phyloP scores from a whole-genome alignment of 2,888 invertebrate genomes.

The Agonopterix alstromeriana region DNA sequence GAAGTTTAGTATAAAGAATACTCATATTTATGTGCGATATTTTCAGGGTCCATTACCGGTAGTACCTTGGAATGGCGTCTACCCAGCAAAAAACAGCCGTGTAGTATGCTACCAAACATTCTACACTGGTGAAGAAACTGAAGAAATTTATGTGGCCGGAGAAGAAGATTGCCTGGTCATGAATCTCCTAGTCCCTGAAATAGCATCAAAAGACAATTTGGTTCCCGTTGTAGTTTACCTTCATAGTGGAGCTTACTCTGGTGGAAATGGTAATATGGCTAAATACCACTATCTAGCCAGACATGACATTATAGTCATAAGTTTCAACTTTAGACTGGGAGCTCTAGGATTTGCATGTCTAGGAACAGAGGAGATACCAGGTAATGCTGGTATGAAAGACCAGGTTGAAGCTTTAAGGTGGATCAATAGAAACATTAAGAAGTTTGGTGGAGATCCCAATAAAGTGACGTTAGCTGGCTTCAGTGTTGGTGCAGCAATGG shows the following conservation, averaged over 20 bases:
- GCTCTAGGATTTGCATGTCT: conserved; percentile 83
- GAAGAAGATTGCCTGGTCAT: conserved; percentile 51
- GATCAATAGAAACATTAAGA: conserved; percentile 83
- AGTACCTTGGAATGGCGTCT: conserved; percentile 38
- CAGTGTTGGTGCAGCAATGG: conserved; percentile 82
- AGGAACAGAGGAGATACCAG: conserved; percentile 79
- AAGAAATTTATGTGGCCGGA: conserved; percentile 38
- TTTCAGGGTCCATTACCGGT: conserved; percentile 59
- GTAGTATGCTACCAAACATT: conserved; percentile 49
- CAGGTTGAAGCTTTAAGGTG: conserved; percentile 87
- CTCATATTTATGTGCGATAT: neutral
- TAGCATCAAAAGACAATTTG: conserved; percentile 42
- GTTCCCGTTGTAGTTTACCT: conserved; percentile 59
- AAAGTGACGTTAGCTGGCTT: conserved; percentile 89
- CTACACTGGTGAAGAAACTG: conserved; percentile 34
- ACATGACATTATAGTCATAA: conserved; percentile 81
- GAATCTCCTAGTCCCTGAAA: conserved; percentile 46
- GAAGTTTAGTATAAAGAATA: too few species aligned
- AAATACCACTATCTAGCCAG: conserved; percentile 78
- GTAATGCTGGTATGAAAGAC: conserved; percentile 91
- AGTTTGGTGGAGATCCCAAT: conserved; percentile 88
- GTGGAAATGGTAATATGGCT: conserved; percentile 57
- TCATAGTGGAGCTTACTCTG: conserved; percentile 60
- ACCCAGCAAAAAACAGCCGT: conserved; percentile 30
- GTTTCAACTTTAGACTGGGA: conserved; percentile 83